phyloP scores from a whole-genome alignment of 2,113 vertebrate genomes.

The Chaetodon trifascialis region DNA sequence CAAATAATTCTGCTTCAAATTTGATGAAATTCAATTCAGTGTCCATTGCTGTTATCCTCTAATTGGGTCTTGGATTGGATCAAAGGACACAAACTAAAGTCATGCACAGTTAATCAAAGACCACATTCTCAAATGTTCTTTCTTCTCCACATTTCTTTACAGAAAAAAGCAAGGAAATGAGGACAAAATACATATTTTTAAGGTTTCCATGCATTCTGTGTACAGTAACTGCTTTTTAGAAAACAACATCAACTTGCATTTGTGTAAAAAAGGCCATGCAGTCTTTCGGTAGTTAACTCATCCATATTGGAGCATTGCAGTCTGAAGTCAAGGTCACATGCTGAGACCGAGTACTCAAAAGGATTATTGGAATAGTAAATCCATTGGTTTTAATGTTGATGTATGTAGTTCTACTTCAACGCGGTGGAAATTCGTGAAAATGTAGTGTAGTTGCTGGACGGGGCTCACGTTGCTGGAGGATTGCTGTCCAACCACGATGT shows the following conservation, averaged over 20 bases:
- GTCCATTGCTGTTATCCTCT: neutral
- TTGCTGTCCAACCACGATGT: slow-evolving; percentile 76
- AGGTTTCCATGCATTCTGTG: slow-evolving; percentile 42
- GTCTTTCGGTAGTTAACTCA: slow-evolving; percentile 20
- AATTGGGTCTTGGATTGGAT: neutral
- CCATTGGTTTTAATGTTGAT: slow-evolving; percentile 14
- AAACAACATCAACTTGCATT: neutral
- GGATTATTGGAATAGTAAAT: slow-evolving; percentile 19
- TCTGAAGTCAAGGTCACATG: slow-evolving; percentile 54
- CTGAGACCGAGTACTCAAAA: slow-evolving; percentile 35
- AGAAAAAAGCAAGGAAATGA: slow-evolving; percentile 3
- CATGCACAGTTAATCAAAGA: slow-evolving; percentile 39
- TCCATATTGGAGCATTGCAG: slow-evolving; percentile 28
- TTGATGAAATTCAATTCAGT: neutral
- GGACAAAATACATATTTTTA: neutral
- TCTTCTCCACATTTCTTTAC: neutral
- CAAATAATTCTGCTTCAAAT: neutral
- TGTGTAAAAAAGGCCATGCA: slow-evolving; percentile 53
- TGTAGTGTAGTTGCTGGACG: slow-evolving; percentile 44
- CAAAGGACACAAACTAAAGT: slow-evolving; percentile 7
- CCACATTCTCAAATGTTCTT: slow-evolving; percentile 4
- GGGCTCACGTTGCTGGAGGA: slow-evolving; percentile 84
- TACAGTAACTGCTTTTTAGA: neutral
- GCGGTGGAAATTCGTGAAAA: slow-evolving; percentile 36
- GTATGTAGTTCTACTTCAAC: slow-evolving; percentile 28